Evolutionary conservation across 2,113 vertebrate species (phyloP), one percentile per base, ranked within the genome.

Genomic region (Addax nasomaculatus): DNA sequence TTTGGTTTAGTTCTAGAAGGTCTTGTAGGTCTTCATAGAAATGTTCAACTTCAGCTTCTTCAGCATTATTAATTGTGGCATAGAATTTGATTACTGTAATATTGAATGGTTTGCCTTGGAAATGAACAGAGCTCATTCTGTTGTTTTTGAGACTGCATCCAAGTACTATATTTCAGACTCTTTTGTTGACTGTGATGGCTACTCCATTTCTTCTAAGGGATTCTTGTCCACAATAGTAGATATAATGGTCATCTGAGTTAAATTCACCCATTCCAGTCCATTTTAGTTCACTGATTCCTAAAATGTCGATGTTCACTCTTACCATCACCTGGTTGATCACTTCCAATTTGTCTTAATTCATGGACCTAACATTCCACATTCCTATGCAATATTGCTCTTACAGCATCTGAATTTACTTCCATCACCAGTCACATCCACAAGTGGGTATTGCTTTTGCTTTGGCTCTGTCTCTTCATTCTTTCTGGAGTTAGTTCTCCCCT

Each of bases 291-390:
- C 64, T 19, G 64, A 67, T 67, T 10, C 8, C 33, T 67, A n/a
- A 15, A 67, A 67, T 67, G 16, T n/a, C 4, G 0, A 19, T 15
- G 14, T 67, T 10, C 16, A 19, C 8, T 67, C 33, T n/a, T 67
- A 1, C 33, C 16, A n/a, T 67, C 8, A 7, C 7, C 29, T n/a
- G 3, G 8, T 67, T 67, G 16, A n/a, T 6, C 62, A 67, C 33
- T n/a, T 67, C 16, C 16, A 67, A 1, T 67, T 67, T 67, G 16
- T 33, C 62, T n/a, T n/a, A 4, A n/a, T n/a, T 67, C 16, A n/a
- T n/a, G 62, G 7, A 19, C 2, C 3, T 67, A n/a, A n/a, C 7
- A 8, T n/a, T n/a, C 33, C 62, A n/a, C 0, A 1, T n/a, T 67
- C 16, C 4, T 67, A 9, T 67, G 33, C 62, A 67, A 19, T 67